Evolutionary conservation across 2,888 invertebrate species (phyloP).

Genomic region (Galeopsomyia nigrocyanea): DNA sequence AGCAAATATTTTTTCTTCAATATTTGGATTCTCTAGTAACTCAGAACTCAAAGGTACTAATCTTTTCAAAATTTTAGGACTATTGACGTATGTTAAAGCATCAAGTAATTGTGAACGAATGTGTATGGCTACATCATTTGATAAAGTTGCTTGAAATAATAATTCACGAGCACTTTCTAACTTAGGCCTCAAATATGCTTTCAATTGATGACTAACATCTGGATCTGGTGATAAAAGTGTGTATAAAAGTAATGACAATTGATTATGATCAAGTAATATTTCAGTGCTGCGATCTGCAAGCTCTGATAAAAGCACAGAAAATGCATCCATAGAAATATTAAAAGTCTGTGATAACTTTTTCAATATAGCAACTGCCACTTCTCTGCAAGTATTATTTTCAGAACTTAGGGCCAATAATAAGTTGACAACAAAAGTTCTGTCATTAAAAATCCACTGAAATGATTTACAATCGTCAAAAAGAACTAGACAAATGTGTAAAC

Average conservation of each 20-base stretch:
- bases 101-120: constrained; percentile 70
- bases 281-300: constrained; percentile 72
- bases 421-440: constrained; percentile 67
- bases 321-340: constrained; percentile 60
- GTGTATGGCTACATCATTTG: constrained; percentile 68
- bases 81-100: constrained; percentile 70
- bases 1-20: constrained; percentile 65
- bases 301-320: constrained; percentile 68
- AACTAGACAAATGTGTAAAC: constrained; percentile 64
- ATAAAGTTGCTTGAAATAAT: constrained; percentile 64
- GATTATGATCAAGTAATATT: constrained; percentile 77
- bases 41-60: constrained; percentile 62
- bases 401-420: constrained; percentile 74
- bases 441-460: constrained; percentile 60
- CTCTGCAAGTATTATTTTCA: constrained; percentile 72
- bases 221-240: constrained; percentile 74
- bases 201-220: constrained; percentile 62
- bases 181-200: constrained; percentile 50
- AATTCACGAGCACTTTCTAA: constrained; percentile 55
- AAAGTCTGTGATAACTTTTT: constrained; percentile 67
- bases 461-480: constrained; percentile 62
- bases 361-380: constrained; percentile 72
- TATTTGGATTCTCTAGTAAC: constrained; percentile 60
- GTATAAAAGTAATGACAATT: constrained; percentile 75
- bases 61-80: constrained; percentile 67